phyloP scores from a whole-genome alignment of 2,113 vertebrate genomes.

The Pollachius pollachius region DNA sequence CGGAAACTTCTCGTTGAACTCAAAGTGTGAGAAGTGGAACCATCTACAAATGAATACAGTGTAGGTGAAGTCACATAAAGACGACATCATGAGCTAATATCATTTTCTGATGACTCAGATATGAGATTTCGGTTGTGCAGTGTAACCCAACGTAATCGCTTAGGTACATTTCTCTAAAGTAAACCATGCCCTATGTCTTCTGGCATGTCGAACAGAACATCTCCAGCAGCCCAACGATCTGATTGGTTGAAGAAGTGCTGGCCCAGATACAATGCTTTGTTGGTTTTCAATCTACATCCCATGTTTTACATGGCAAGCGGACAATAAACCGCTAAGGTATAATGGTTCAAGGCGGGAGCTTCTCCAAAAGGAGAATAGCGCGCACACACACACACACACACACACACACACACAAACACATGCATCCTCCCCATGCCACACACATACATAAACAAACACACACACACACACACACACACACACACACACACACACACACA shows the following conservation, averaged over 20 bases:
- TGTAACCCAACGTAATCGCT: conserved; percentile 29
- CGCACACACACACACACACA: too few species aligned
- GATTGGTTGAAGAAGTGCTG: conserved; percentile 33
- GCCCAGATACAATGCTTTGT: conserved; percentile 41
- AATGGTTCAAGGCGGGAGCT: conserved; percentile 12
- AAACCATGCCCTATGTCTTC: conserved; percentile 49
- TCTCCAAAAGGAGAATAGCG: too few species aligned
- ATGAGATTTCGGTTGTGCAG: conserved; percentile 17
- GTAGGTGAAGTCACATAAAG: conserved; percentile 18
- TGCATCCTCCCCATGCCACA: too few species aligned
- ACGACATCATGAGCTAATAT: conserved; percentile 10
- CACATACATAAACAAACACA: too few species aligned
- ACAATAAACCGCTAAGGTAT: conserved; percentile 28
- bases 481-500: background rate
- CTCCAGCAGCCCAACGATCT: conserved; percentile 54
- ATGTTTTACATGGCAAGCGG: conserved; percentile 37
- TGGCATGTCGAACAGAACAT: conserved; percentile 55
- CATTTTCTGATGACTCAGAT: conserved; percentile 34
- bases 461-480: too few species aligned
- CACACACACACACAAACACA: too few species aligned
- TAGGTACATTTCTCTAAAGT: conserved; percentile 56
- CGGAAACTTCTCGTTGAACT: conserved; percentile 43
- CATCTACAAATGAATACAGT: conserved; percentile 18
- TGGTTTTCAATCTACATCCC: conserved; percentile 3
- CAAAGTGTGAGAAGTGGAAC: conserved; percentile 37